Conservation (phyloP, 2,888 invertebrate species). For the Tetropium fuscum region DNA sequence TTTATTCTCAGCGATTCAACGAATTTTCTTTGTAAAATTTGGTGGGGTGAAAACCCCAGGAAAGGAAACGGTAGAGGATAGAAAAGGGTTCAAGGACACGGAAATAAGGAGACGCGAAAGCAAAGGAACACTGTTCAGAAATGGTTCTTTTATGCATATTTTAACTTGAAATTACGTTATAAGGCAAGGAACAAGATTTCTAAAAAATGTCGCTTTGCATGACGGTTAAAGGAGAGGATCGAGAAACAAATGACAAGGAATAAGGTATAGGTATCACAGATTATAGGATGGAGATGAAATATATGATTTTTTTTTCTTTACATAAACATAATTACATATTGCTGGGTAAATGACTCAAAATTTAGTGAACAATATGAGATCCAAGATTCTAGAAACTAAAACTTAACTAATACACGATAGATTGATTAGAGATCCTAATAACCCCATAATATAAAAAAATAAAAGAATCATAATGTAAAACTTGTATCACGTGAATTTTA, state of each 20-base stretch:
- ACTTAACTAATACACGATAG: constrained; percentile 39
- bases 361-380: constrained; percentile 57
- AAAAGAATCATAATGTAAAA: constrained; percentile 34
- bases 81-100: constrained; percentile 3
- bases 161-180: background rate
- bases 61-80: constrained; percentile 26
- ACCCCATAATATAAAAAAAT: constrained; percentile 39
- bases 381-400: constrained; percentile 54
- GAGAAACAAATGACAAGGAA: constrained; percentile 22
- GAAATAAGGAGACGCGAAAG: background rate
- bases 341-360: constrained; percentile 45
- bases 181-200: background rate
- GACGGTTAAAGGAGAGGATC: constrained; percentile 14
- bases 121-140: background rate
- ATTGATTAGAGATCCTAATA: constrained; percentile 54
- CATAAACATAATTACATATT: constrained; percentile 42
- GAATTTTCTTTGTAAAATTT: constrained; percentile 35
- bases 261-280: constrained; percentile 55
- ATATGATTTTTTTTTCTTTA: constrained; percentile 37
- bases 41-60: constrained; percentile 35
- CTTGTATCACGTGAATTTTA: constrained; percentile 36
- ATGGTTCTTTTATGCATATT: background rate
- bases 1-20: constrained; percentile 3
- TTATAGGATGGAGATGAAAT: constrained; percentile 55
- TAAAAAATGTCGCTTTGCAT: constrained; percentile 13